These are phyloP conservation scores for Takifugu ocellatus DNA, from an alignment of 2,797 vertebrate genomes.

Conservation along the genomic window DNA sequence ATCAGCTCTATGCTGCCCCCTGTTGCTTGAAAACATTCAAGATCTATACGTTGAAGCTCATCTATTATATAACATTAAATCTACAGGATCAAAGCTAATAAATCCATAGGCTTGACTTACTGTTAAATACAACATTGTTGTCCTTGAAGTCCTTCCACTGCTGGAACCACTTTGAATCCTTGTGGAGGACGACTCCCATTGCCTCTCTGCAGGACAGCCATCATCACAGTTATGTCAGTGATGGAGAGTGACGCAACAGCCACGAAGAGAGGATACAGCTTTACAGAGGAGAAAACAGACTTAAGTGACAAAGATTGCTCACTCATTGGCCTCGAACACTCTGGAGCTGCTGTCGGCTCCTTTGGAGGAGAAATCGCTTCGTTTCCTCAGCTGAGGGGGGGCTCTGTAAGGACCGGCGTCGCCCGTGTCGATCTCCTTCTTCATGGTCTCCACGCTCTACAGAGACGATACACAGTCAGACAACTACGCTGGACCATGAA, in stretches of 20 bases:
- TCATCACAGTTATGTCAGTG: neutral
- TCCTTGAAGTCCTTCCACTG: conserved; percentile 97
- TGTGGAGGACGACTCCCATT: conserved; percentile 88
- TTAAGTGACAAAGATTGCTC: conserved; percentile 39
- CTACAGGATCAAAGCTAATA: neutral
- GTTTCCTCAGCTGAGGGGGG: conserved; percentile 83
- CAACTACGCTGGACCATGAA: neutral
- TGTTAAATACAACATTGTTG: conserved; percentile 88
- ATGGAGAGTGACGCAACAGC: neutral
- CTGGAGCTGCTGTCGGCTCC: conserved; percentile 69
- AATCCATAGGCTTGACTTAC: conserved; percentile 69
- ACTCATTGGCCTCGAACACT: conserved; percentile 90
- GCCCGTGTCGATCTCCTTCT: conserved; percentile 85
- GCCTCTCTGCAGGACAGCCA: conserved; percentile 74
- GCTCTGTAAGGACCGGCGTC: conserved; percentile 85
- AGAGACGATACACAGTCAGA: conserved; percentile 1
- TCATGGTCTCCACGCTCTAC: conserved; percentile 86
- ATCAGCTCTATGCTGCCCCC: conserved; percentile 38
- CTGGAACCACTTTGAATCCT: conserved; percentile 92
- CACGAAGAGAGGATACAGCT: neutral
- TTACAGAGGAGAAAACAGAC: neutral
- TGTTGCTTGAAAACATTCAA: conserved; percentile 43
- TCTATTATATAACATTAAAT: neutral
- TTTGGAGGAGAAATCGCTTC: conserved; percentile 85
- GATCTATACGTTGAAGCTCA: neutral